These are phyloP conservation scores for Stichodactyla mertensii DNA, from an alignment of 64 coral and sea anemone species.

Conservation along the genomic window DNA sequence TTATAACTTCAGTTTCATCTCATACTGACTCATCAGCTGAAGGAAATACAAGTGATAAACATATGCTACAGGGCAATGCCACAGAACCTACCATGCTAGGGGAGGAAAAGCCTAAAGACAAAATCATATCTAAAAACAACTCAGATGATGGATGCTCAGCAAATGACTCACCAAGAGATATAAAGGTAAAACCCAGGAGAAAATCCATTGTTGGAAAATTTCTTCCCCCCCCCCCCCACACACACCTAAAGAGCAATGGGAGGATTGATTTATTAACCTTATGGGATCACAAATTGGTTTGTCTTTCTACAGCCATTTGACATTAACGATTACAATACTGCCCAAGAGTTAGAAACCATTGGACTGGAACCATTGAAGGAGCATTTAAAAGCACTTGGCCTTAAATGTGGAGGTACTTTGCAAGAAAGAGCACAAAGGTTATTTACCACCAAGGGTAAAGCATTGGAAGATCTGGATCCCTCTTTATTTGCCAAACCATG, in stretches of 20 bases:
- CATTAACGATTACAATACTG: constrained; percentile 57
- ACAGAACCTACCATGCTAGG: background rate
- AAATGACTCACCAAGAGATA: background rate
- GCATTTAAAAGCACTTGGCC: constrained; percentile 63
- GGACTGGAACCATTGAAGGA: constrained; percentile 75
- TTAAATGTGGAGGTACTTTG: constrained; percentile 95
- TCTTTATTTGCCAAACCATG: constrained; percentile 71
- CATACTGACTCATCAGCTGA: too few species aligned
- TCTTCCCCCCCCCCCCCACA: too few species aligned
- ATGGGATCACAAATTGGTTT: background rate
- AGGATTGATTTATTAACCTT: background rate
- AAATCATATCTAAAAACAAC: background rate
- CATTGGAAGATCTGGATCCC: constrained; percentile 68
- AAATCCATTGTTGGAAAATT: background rate
- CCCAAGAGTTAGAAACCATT: constrained; percentile 54
- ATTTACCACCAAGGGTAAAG: constrained; percentile 75
- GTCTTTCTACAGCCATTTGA: constrained; percentile 25
- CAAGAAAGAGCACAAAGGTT: constrained; percentile 92
- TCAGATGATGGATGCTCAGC: background rate
- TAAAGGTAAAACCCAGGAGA: background rate
- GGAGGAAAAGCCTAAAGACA: background rate
- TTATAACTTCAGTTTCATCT: too few species aligned
- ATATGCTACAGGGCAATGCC: too few species aligned
- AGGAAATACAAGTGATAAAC: too few species aligned
- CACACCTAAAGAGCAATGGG: too few species aligned